Evolutionary conservation across 2,113 vertebrate species (phyloP).

Genomic region (Anguilla japonica): DNA sequence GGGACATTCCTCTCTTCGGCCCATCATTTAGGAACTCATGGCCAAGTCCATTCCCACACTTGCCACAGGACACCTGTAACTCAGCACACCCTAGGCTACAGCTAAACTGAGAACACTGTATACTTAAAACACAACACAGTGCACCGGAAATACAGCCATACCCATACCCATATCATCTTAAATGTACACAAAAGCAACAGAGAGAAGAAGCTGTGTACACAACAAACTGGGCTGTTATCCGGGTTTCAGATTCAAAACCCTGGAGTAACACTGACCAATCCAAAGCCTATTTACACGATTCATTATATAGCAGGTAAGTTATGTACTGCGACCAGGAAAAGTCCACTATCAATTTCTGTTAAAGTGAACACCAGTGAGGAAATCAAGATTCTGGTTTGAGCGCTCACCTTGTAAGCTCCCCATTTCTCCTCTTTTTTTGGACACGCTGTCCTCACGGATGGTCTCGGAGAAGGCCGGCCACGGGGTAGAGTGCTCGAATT

Average conservation of each 20-base stretch:
- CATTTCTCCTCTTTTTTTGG: slow-evolving; percentile 74
- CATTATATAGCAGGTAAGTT: too few relatives aligned
- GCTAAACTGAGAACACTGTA: background rate
- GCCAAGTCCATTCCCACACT: slow-evolving; percentile 87
- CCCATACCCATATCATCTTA: background rate
- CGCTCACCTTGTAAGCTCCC: slow-evolving; percentile 78
- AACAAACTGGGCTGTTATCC: too few relatives aligned
- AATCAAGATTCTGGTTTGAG: background rate
- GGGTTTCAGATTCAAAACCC: too few relatives aligned
- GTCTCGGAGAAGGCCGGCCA: slow-evolving; percentile 94
- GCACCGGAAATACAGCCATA: background rate
- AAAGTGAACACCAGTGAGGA: background rate
- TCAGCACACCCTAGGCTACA: slow-evolving; percentile 20
- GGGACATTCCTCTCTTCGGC: slow-evolving; percentile 76
- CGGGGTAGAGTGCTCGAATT: slow-evolving; percentile 87
- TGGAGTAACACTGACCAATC: too few relatives aligned
- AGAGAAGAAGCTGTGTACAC: too few relatives aligned
- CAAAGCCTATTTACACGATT: too few relatives aligned
- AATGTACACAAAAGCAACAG: too few relatives aligned
- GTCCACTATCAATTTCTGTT: background rate
- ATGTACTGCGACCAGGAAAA: too few relatives aligned
- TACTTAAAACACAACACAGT: background rate
- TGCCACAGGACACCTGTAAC: slow-evolving; percentile 71
- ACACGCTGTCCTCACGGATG: slow-evolving; percentile 77
- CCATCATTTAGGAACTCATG: slow-evolving; percentile 92